Base-by-base conservation (phyloP, 2,888 invertebrate species). In the Amiota communis region DNA sequence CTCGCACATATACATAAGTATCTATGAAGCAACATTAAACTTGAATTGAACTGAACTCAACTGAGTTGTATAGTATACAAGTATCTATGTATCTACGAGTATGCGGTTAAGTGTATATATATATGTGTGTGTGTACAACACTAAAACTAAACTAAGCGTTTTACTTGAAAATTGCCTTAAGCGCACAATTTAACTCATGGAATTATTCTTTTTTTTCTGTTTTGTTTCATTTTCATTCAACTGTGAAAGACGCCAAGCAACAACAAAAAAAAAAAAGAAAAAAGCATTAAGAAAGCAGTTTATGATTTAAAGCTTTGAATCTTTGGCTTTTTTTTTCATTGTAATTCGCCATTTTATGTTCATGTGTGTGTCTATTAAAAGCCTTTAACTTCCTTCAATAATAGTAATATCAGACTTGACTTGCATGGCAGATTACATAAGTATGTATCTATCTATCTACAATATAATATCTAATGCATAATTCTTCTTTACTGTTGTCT, bases 301-400 rank as follows among this genome's bases (percentile, higher is more conserved):
- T 83, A 85, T 82, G 85, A 83, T 82, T 85, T 80, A 85, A 79
- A 76, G 36, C 36, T 36, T 36, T 36, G 36, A 36, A 36, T 36
- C 36, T 36, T 36, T 36, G 36, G 2, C 6, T 36, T 36, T 36
- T 36, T 36, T 36, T 36, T 36, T 36, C 6, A 4, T 36, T 36
- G 2, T 36, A 36, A 36, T 36, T 36, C 36, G 2, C 36, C 36
- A 6, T 6, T 36, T 36, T 36, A 36, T 36, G 36, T 36, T 36
- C 36, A 36, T 36, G 36, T 36, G 8, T 36, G 36, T 36, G 36
- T 6, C 36, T 36, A 36, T 36, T 36, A 36, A 36, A 36, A 4
- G 36, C 36, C 36, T 36, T 36, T 6, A 36, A 36, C 36, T 36
- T 36, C 36, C 36, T 36, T 36, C n/a, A n/a, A n/a, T 36, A 36